phyloP scores from a whole-genome alignment of 2,113 vertebrate genomes.

The Anoplopoma fimbria region DNA sequence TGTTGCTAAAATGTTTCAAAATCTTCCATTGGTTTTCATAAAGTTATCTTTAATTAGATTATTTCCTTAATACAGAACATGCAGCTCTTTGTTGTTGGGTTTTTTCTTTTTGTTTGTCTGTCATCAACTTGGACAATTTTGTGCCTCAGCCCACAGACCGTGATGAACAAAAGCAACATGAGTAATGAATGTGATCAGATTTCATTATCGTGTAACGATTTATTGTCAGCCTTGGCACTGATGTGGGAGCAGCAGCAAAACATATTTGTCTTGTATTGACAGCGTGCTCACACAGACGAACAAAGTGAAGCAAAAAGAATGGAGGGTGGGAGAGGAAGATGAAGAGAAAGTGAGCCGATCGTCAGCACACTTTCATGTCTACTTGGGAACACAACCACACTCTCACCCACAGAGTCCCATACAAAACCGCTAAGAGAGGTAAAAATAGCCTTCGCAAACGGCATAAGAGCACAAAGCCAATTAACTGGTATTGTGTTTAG shows the following conservation, averaged over 20 bases:
- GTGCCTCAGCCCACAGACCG: constrained; percentile 4
- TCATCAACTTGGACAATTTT: neutral
- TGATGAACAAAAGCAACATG: neutral
- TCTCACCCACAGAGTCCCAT: constrained; percentile 29
- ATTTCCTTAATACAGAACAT: neutral
- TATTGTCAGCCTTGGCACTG: constrained; percentile 17
- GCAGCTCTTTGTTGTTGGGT: neutral
- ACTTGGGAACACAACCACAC: constrained; percentile 30
- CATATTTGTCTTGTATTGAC: constrained; percentile 25
- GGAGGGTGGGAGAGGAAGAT: neutral
- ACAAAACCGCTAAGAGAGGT: constrained; percentile 12
- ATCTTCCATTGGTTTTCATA: neutral
- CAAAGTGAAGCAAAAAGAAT: neutral
- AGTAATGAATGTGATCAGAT: constrained; percentile 25
- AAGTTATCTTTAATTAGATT: neutral
- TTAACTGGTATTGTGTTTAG: constrained; percentile 55
- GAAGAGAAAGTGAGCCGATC: constrained; percentile 27
- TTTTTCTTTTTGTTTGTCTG: neutral
- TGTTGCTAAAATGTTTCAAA: neutral
- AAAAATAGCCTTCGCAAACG: constrained; percentile 55
- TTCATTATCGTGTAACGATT: constrained; percentile 20
- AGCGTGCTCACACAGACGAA: neutral
- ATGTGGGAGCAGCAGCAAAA: constrained; percentile 32
- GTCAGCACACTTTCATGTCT: constrained; percentile 29
- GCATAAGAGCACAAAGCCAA: constrained; percentile 44